A percentile compares a stretch with the other conserved stretches of the same genome.
Evolutionary conservation across 1,140 invertebrate genomes (phyloP).

Genomic region (Phymastichus coffea): DNA sequence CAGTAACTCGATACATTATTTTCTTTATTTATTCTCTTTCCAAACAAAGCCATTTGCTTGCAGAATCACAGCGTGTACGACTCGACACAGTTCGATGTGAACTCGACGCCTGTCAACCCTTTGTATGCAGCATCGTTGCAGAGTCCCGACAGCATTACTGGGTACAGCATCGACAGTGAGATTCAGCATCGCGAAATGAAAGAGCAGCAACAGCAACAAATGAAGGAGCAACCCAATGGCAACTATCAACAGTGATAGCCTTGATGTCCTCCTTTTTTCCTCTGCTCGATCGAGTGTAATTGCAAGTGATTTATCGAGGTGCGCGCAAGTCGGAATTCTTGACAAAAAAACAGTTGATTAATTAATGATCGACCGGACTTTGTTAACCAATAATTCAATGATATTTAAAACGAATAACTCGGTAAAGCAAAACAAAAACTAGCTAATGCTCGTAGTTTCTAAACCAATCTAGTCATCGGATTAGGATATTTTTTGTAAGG

Average conservation of each 20-base stretch:
- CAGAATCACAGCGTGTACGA: constrained; percentile 77
- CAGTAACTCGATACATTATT: too few relatives aligned
- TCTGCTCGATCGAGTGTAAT: constrained; percentile 24
- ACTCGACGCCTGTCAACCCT: constrained; percentile 68
- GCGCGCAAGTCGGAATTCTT: constrained; percentile 10
- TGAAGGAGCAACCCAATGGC: constrained; percentile 35
- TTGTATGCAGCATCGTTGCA: constrained; percentile 72
- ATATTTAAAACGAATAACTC: too few relatives aligned
- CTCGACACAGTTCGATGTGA: constrained; percentile 74
- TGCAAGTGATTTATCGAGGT: constrained; percentile 8
- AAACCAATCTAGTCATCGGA: constrained; percentile 30
- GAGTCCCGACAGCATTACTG: constrained; percentile 73
- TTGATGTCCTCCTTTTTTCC: constrained; percentile 25
- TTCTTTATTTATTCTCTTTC: too few relatives aligned
- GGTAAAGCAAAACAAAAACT: too few relatives aligned
- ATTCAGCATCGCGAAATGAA: constrained; percentile 27
- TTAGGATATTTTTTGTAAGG: constrained; percentile 24
- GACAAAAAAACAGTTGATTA: too few relatives aligned
- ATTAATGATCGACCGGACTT: too few relatives aligned
- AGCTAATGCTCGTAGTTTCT: too few relatives aligned
- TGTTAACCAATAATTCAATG: too few relatives aligned
- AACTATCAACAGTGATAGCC: constrained; percentile 55
- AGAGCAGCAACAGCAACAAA: constrained; percentile 10
- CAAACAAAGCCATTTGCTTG: too few relatives aligned
- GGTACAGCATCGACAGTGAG: constrained; percentile 57